Conservation (phyloP, 2,888 invertebrate species). For the Eilema griseolum region DNA sequence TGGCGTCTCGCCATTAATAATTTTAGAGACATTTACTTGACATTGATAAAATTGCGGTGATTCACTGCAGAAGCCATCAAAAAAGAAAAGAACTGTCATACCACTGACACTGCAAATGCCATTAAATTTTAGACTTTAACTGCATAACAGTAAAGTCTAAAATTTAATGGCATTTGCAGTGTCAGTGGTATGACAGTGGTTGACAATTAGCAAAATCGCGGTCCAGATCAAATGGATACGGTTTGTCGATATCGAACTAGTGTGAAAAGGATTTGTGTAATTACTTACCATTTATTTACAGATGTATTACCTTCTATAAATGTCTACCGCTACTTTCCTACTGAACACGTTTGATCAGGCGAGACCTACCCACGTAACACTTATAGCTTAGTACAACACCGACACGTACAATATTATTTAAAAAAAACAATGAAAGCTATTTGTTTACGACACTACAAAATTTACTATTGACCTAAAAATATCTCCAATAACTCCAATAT, state of each 20-base stretch:
- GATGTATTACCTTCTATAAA: neutral
- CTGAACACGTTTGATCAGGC: constrained; percentile 52
- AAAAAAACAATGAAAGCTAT: constrained; percentile 1
- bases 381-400: constrained; percentile 35
- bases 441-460: neutral
- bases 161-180: too few relatives aligned
- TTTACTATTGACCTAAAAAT: neutral
- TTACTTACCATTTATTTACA: neutral
- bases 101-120: too few relatives aligned
- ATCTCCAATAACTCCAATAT: neutral
- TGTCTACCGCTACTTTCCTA: constrained; percentile 35
- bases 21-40: too few relatives aligned
- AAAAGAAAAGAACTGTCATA: too few relatives aligned
- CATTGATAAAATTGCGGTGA: too few relatives aligned
- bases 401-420: constrained; percentile 5
- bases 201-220: too few relatives aligned
- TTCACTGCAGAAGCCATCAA: too few relatives aligned
- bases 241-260: neutral
- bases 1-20: too few relatives aligned
- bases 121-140: too few relatives aligned
- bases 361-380: constrained; percentile 34
- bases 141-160: too few relatives aligned
- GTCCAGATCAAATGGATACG: neutral
- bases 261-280: neutral
- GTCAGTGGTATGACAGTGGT: too few relatives aligned